Percentiles rank a stretch among this genome's conserved stretches.
phyloP scores from a whole-genome alignment of 2,797 vertebrate species.

The Peromyscus eremicus region DNA sequence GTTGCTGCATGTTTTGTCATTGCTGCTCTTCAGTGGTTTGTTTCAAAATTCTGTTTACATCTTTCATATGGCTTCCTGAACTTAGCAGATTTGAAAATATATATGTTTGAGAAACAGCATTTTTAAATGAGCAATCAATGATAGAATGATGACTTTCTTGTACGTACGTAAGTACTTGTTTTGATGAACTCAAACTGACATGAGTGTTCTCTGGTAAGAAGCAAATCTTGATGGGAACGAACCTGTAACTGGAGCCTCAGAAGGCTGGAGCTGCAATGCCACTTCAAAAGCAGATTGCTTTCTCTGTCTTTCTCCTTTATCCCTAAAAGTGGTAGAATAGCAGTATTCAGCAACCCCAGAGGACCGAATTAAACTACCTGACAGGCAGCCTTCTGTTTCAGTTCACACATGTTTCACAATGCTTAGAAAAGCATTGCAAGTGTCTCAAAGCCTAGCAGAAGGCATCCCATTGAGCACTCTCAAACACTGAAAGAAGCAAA shows the following conservation, averaged over 20 bases:
- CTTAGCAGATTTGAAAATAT: not conserved
- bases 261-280: not conserved
- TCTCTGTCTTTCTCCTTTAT: not conserved
- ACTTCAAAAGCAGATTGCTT: not conserved
- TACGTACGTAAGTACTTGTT: not conserved
- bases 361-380: not conserved
- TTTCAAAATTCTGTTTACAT: not conserved
- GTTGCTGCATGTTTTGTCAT: not conserved
- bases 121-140: not conserved
- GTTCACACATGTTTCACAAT: constrained; percentile 13
- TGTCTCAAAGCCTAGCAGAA: not conserved
- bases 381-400: not conserved
- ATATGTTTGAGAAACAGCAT: not conserved
- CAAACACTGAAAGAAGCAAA: not conserved
- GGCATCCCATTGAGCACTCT: not conserved
- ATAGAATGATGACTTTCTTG: not conserved
- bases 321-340: not conserved
- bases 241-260: not conserved
- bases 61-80: constrained; percentile 22
- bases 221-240: not conserved
- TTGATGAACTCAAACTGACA: not conserved
- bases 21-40: not conserved
- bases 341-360: not conserved
- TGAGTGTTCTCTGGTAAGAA: not conserved
- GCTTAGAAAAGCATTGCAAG: not conserved